Evolutionary conservation across 64 coral and sea anemone species (phyloP).

Genomic region (Astreopora myriophthalma): DNA sequence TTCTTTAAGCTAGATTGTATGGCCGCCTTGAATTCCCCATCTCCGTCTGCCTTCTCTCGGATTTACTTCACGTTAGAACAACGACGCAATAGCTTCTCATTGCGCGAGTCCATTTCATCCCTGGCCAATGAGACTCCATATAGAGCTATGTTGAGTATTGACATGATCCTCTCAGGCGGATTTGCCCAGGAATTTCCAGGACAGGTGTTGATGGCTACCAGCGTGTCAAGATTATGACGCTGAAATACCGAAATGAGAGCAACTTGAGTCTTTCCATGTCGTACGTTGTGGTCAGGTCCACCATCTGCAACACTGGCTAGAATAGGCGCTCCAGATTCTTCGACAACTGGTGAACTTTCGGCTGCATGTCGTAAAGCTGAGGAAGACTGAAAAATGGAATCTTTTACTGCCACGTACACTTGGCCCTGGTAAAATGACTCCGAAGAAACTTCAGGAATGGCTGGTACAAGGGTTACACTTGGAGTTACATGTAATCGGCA

Average conservation of each 20-base stretch:
- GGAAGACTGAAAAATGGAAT: conserved; percentile 27
- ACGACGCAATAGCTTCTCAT: too few relatives aligned
- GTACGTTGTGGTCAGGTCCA: conserved; percentile 27
- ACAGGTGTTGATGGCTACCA: not conserved
- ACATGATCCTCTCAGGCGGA: too few relatives aligned
- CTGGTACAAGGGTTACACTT: not conserved
- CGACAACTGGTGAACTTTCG: conserved; percentile 6
- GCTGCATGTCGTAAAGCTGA: conserved; percentile 47
- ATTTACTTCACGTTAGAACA: too few relatives aligned
- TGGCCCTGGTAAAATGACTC: too few relatives aligned
- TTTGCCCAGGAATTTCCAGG: conserved; percentile 6
- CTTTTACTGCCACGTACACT: not conserved
- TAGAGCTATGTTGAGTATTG: too few relatives aligned
- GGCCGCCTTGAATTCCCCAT: too few relatives aligned
- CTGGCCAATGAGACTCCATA: too few relatives aligned
- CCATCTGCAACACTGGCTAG: not conserved
- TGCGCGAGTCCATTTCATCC: too few relatives aligned
- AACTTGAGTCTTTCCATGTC: not conserved
- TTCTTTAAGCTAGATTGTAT: too few relatives aligned
- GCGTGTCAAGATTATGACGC: not conserved
- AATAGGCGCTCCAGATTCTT: conserved; percentile 14
- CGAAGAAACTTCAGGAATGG: too few relatives aligned
- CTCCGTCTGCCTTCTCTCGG: too few relatives aligned
- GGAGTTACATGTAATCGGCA: not conserved
- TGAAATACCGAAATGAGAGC: not conserved